phyloP scores from a whole-genome alignment of 2,797 vertebrate species.

The Tapera naevia region DNA sequence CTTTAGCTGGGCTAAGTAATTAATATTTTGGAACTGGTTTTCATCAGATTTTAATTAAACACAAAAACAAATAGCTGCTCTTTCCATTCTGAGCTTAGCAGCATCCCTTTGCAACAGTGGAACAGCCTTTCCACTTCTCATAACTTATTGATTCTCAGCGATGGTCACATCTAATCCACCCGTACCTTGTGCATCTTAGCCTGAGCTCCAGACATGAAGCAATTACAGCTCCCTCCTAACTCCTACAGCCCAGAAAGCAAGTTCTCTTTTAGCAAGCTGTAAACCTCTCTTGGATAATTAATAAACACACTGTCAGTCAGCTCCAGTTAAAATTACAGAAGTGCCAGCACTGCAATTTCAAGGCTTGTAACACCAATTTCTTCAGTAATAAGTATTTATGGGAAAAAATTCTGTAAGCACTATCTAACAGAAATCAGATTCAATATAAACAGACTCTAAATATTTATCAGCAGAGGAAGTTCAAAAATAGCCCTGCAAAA shows the following conservation, averaged over 20 bases:
- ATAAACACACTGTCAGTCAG: constrained; percentile 20
- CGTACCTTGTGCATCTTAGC: background rate
- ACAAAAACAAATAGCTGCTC: background rate
- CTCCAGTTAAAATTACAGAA: background rate
- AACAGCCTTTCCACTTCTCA: background rate
- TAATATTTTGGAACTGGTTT: background rate
- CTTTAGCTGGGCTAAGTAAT: background rate
- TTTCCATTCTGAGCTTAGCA: background rate
- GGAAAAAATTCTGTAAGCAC: background rate
- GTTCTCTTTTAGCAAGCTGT: background rate
- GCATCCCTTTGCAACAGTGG: background rate
- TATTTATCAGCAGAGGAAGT: constrained; percentile 66
- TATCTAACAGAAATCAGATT: constrained; percentile 9
- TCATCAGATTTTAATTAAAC: background rate
- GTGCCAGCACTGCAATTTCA: background rate
- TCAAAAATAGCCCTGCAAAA: constrained; percentile 50
- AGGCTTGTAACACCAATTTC: background rate
- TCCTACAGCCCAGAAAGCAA: background rate
- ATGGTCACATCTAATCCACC: background rate
- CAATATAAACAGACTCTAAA: constrained; percentile 56
- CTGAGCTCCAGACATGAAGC: background rate
- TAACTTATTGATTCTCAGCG: background rate
- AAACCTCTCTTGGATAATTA: constrained; percentile 20
- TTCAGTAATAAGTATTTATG: constrained; percentile 40
- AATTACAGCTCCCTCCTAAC: background rate